phyloP scores from a whole-genome alignment of 2,113 vertebrate genomes.

The Poecile atricapillus region DNA sequence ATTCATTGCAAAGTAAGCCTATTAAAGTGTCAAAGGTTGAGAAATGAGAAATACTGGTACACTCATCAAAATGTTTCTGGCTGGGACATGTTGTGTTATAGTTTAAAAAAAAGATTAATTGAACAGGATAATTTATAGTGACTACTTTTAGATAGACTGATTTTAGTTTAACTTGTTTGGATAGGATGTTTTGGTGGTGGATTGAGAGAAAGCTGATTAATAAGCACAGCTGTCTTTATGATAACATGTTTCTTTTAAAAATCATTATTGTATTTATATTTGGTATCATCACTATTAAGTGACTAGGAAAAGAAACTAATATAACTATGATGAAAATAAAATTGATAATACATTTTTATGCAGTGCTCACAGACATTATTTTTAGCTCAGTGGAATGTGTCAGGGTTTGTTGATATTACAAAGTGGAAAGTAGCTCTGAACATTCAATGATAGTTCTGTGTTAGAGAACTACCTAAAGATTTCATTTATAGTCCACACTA shows the following conservation, averaged over 20 bases:
- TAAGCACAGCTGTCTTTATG: slow-evolving; percentile 8
- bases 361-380: not conserved
- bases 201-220: slow-evolving; percentile 42
- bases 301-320: slow-evolving; percentile 4
- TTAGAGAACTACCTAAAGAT: not conserved
- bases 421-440: not conserved
- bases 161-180: slow-evolving; percentile 50
- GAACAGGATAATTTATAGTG: slow-evolving; percentile 31
- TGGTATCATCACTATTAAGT: not conserved
- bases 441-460: not conserved
- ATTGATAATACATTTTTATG: not conserved
- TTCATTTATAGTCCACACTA: not conserved
- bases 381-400: not conserved
- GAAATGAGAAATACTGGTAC: slow-evolving; percentile 36
- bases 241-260: not conserved
- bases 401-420: not conserved
- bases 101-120: slow-evolving; percentile 45
- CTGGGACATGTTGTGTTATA: not conserved
- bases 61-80: slow-evolving; percentile 41
- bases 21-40: slow-evolving; percentile 56
- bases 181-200: not conserved
- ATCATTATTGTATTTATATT: slow-evolving; percentile 33
- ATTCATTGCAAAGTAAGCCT: slow-evolving; percentile 45
- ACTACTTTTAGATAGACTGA: slow-evolving; percentile 43
- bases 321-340: slow-evolving; percentile 19